phyloP scores from a whole-genome alignment of 1,140 invertebrate species.

The Bursaphelenchus mucronatus region DNA sequence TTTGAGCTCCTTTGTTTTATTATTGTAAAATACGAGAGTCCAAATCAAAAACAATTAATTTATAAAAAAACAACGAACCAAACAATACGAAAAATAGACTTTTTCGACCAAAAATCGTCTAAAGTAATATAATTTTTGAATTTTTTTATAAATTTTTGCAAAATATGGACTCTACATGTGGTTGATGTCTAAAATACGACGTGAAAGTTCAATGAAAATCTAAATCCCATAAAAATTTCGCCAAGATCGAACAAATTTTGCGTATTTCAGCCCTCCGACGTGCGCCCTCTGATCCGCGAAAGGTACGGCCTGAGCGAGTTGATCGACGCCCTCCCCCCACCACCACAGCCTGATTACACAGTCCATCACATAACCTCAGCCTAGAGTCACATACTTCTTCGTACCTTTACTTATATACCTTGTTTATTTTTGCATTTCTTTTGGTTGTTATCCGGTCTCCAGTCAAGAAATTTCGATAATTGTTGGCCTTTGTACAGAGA shows the following conservation, averaged over 20 bases:
- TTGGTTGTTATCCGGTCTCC: conserved; percentile 3
- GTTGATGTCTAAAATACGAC: no score
- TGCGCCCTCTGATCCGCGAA: conserved; percentile 33
- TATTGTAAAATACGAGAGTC: no score
- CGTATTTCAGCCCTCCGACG: conserved; percentile 22
- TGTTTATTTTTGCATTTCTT: conserved; percentile 2
- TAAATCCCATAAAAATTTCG: no score
- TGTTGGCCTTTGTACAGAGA: conserved; percentile 1
- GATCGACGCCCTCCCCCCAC: conserved; percentile 9
- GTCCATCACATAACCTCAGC: no score
- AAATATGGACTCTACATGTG: no score
- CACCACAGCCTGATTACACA: no score
- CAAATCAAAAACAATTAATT: no score
- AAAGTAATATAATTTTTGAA: conserved; percentile 17
- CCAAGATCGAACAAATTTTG: no score
- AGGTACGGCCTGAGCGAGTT: conserved; percentile 38
- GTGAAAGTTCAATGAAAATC: no score
- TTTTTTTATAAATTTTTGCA: conserved; percentile 1
- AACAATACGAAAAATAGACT: neutral
- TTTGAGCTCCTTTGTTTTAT: no score
- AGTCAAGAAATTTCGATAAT: neutral
- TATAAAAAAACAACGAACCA: neutral
- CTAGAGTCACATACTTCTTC: neutral
- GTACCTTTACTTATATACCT: neutral
- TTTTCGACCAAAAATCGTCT: conserved; percentile 11